Evolutionary conservation across 1,140 invertebrate species (phyloP), one percentile per base, ranked within the genome.

Genomic region (Pseudomyrmex pallidus): DNA sequence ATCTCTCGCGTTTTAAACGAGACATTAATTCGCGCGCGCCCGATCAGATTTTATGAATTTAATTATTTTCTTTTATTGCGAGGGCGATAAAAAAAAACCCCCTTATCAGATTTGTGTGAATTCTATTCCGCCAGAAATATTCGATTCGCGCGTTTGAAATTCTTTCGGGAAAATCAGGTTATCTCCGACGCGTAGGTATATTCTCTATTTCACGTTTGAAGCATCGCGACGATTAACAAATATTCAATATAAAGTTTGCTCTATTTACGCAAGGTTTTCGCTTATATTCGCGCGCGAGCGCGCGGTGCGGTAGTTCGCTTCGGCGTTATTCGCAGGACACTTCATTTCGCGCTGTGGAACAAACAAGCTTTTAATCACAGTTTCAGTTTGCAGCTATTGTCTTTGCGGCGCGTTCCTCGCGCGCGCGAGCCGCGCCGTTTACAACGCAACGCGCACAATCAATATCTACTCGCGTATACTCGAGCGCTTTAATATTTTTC

Each of bases 291-390:
- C 46, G 44, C 52, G 35, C 35, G 35, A 35, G 35, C 35, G 35
- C 35, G 35, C 35, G 35, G 0, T 35, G 54, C 44, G 61, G 59
- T 78, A 57, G 66, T 54, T 44, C n/a, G n/a, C n/a, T n/a, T n/a
- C n/a, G 52, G 7, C 25, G 46, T 46, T 35, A 48, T 80, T 80
- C 76, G 46, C 56, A 35, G 66, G 35, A 61, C 66, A 80, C 76
- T 78, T 78, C 64, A 78, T 78, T 78, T 78, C 17, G 54, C 76
- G 35, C 35, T 35, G 25, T 56, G 48, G 54, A 80, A 80, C 76
- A 80, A 80, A 80, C 76, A 72, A 80, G 76, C 76, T 80, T 80
- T 80, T 80, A 80, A 80, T 80, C 76, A 80, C 76, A 70, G 76
- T 80, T 80, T 80, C 76, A 80, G 66, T 80, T 80, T 70, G 66